Base-by-base conservation (phyloP, 1,140 invertebrate species). In the Myzus persicae region DNA sequence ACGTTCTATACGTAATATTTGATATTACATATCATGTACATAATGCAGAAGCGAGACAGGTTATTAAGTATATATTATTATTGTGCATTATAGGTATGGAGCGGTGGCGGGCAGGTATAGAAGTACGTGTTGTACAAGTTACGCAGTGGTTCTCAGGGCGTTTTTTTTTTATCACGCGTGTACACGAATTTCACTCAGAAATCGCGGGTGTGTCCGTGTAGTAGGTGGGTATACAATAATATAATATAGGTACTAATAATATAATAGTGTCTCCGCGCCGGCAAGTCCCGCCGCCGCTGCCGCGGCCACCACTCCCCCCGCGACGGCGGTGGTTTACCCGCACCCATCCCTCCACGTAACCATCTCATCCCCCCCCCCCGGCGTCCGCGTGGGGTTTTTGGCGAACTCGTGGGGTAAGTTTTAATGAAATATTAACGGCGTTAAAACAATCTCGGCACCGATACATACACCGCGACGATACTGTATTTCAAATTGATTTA, bases 351-450 rank as follows among this genome's bases (percentile, higher is more conserved):
- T 5, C 1, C 42, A 42, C 31, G 22, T 14, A 1, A 46, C 8
- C 84, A 31, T 46, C 24, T 22, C n/a, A 18, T n/a, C 6, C 59
- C 59, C n/a, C 59, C 36, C n/a, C 59, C 14, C 22, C 22, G 82
- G 14, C 40, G 18, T 3, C 7, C 42, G 31, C 31, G 8, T n/a
- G n/a, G n/a, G 44, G 76, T 76, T 92, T 92, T 92, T 81, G 59
- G 76, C 76, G n/a, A 81, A 92, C 36, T 42, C 46, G 46, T 84
- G 46, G 81, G 81, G 59, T 51, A 93, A 82, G 91, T 93, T 93
- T 93, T 85, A 93, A 93, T 93, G 91, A 93, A 93, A 93, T 93
- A 93, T 93, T 93, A 93, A 93, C 91, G 81, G 81, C 91, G 59
- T 93, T 93, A 93, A 84, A 93, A 93, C 91, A 93, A 93, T 93